Evolutionary conservation across 1,140 invertebrate genomes (phyloP), one percentile per base, ranked within the genome.

Genomic region (Drosophila lini): DNA sequence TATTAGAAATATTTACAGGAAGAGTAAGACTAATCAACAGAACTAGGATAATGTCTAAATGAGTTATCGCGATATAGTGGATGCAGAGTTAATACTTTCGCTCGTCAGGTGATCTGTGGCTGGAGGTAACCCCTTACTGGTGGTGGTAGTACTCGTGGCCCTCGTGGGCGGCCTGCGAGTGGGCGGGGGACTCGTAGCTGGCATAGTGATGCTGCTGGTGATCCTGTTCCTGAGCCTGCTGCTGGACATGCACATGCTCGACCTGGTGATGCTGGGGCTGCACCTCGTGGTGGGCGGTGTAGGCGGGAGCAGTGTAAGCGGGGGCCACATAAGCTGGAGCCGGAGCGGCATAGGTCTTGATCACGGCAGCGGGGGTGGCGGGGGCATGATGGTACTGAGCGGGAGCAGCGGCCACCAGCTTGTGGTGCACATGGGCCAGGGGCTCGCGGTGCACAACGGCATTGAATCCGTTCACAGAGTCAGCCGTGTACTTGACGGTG

Each of bases 401-500:
- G 6, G 75, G 83, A 55, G 78, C 68, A 48, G 81, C 58, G 25
- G 81, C 80, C 48, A 88, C 65, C 42, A 80, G 63, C n/a, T 81
- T 80, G 57, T 89, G 81, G 52, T 76, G 78, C 8, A 64, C 55
- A 48, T 91, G 90, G 16, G 61, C 68, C n/a, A 93, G 91, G 2
- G 93, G 92, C 48, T 94, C 91, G 31, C 91, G 91, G 28, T 91
- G 81, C 0, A 93, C 92, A n/a, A 92, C 88, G 38, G 92, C 93
- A 73, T 93, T 93, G 78, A 93, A 93, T 13, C 92, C 92, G 58
- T 91, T 91, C 13, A 91, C 78, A 8, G 80, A 85, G 56, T 93
- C 93, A 9, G 93, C 92, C 0, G 92, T 92, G 78, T 93, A 93
- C 63, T 93, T 92, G 8, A 93, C 93, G 11, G 88, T 92, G 36